Evolutionary conservation across 1,140 invertebrate genomes (phyloP), one percentile per base, ranked within the genome.

Genomic region (Neotoxoptera formosana): DNA sequence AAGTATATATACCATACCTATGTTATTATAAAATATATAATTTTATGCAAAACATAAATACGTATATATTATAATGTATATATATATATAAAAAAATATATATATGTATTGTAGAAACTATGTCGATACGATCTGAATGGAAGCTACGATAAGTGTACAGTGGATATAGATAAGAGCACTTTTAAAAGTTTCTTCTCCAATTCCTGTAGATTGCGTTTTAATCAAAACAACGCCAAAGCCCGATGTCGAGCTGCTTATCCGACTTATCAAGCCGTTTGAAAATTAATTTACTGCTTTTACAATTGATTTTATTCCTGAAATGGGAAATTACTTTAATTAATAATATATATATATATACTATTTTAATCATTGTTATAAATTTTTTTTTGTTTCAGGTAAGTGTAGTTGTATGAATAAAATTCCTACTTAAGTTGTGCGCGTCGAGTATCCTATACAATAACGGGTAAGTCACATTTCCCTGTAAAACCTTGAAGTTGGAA

Each of bases 351-450:
- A n/a, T 48, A 53, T 53, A 34, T 34, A 36, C 7, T 48, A 30
- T 89, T 89, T 56, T 89, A 89, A 56, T 86, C 25, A 67, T 60
- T 45, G 45, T 34, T 45, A 30, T 67, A 67, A 14, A 60, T 67
- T 8, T 45, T 60, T 53, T 41, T 90, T 90, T 60, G 53, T 90
- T 90, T 90, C 89, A 90, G 89, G 89, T 90, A 90, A 90, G 89
- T 90, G 36, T 60, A 8, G 36, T 90, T 60, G 14, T 76, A 76
- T 76, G 89, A 90, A 45, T 90, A 41, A 41, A 67, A 60, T 45
- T 60, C 1, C 53, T 60, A 34, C 56, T 67, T 67, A 45, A 90
- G 23, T 60, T 90, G 41, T 60, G 53, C 36, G 53, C n/a, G 36
- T 60, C 8, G 36, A 36, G 34, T 56, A n/a, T 30, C 60, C 87